phyloP scores from a whole-genome alignment of 2,797 vertebrate species.

The Chelmon rostratus region DNA sequence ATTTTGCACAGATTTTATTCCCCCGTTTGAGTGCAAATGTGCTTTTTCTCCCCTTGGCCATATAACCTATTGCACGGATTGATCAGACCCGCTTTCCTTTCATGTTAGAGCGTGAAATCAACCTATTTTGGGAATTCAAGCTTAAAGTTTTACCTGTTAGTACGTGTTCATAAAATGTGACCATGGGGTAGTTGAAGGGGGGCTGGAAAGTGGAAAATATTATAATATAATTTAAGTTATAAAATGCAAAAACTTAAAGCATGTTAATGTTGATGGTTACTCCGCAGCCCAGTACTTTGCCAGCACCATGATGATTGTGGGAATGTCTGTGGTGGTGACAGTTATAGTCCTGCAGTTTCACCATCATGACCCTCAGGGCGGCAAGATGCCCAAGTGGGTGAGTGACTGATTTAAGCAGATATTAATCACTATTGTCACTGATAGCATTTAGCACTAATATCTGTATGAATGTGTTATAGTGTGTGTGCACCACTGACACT shows the following conservation, averaged over 20 bases:
- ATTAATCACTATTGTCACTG: neutral
- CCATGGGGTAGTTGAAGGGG: neutral
- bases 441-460: neutral
- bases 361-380: slow-evolving; percentile 93
- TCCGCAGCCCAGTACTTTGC: slow-evolving; percentile 93
- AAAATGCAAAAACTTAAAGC: slow-evolving; percentile 8
- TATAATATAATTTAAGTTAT: neutral
- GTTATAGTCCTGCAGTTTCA: slow-evolving; percentile 95
- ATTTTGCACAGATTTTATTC: slow-evolving; percentile 27
- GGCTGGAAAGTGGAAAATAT: neutral
- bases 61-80: slow-evolving; percentile 27
- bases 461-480: neutral
- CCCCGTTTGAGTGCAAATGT: slow-evolving; percentile 27
- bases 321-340: slow-evolving; percentile 94
- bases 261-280: slow-evolving; percentile 7
- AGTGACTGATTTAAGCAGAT: slow-evolving; percentile 63
- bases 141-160: slow-evolving; percentile 41
- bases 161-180: slow-evolving; percentile 27
- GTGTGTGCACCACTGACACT: neutral
- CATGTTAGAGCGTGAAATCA: slow-evolving; percentile 60
- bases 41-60: slow-evolving; percentile 34
- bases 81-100: slow-evolving; percentile 47
- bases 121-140: slow-evolving; percentile 41
- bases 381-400: slow-evolving; percentile 96
- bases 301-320: slow-evolving; percentile 96